These are phyloP conservation scores for Sparus aurata DNA, from an alignment of 2,797 vertebrate genomes.

Conservation along the genomic window DNA sequence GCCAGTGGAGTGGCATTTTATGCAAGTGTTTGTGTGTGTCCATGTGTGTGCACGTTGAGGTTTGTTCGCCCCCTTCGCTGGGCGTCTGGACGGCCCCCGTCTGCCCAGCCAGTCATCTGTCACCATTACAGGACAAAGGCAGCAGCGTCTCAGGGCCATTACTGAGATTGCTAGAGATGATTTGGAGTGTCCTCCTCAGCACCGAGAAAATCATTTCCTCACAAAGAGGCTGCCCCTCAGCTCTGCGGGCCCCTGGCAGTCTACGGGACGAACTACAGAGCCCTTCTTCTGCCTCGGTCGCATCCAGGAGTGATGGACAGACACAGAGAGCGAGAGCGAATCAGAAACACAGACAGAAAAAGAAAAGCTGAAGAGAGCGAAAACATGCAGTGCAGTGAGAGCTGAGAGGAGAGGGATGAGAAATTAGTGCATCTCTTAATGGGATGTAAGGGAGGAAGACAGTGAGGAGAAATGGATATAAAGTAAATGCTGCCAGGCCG, in stretches of 20 bases:
- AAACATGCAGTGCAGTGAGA: constrained; percentile 10
- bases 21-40: constrained; percentile 80
- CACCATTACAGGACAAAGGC: constrained; percentile 88
- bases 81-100: constrained; percentile 76
- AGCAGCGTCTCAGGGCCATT: constrained; percentile 87
- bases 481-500: constrained; percentile 32
- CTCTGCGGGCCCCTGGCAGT: constrained; percentile 68
- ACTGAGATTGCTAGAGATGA: constrained; percentile 90
- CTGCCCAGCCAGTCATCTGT: constrained; percentile 83
- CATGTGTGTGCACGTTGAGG: constrained; percentile 36
- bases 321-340: constrained; percentile 30
- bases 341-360: constrained; percentile 46
- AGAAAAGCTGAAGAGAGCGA: constrained; percentile 23
- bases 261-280: constrained; percentile 66
- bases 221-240: constrained; percentile 76
- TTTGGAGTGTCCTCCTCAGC: constrained; percentile 88
- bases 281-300: constrained; percentile 33
- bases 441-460: constrained; percentile 22
- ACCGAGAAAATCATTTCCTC: constrained; percentile 86
- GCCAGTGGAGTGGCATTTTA: constrained; percentile 77
- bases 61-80: constrained; percentile 63
- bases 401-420: constrained; percentile 16
- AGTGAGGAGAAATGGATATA: constrained; percentile 37
- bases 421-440: constrained; percentile 52
- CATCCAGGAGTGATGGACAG: constrained; percentile 53